Base-by-base conservation (phyloP, 2,797 vertebrate species). In the Rhabdophis nuchalis region DNA sequence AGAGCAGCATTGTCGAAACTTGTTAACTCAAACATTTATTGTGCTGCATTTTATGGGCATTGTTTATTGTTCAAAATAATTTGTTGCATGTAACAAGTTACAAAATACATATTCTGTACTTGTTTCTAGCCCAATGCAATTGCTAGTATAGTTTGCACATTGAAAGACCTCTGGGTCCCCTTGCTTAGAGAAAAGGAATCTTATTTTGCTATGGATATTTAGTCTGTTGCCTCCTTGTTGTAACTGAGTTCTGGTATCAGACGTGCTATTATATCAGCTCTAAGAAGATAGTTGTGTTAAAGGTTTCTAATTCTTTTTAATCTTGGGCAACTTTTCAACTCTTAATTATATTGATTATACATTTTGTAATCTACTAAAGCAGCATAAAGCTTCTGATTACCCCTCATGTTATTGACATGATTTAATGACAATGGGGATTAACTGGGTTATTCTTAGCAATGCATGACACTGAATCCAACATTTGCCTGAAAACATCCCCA, bases 61-160 rank as follows among this genome's bases (percentile, higher is more conserved):
- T 8, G 88, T 91, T 0, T 91, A 46, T 85, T 92, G 88, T 54
- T 92, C 87, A 87, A 93, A 91, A 86, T 93, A 93, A 94, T 0
- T 58, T 0, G 0, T 0, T 1, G 88, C 77, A 93, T 87, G 53
- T 3, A 54, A 94, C 68, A 85, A 94, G 94, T 93, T 92, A 58
- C 0, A 4, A 61, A 90, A 92, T 89, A 88, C 13, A 89, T 91
- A 88, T 92, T 18, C 72, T 88, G 90, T 91, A 90, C 92, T 93
- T 93, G 92, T 93, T 94, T 91, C 94, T 88, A 0, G 1, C 90
- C 61, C 92, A 90, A 61, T 89, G 93, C 36, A 89, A 85, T 58
- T 94, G 85, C 0, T 1, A 91, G 92, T 87, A 88, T 91, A 77
- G 6, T 0, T 72, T 86, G 87, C 92, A 56, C 89, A 93, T 86